These are phyloP conservation scores for Dromiciops gliroides DNA, from an alignment of 2,113 vertebrate species.

Conservation along the genomic window DNA sequence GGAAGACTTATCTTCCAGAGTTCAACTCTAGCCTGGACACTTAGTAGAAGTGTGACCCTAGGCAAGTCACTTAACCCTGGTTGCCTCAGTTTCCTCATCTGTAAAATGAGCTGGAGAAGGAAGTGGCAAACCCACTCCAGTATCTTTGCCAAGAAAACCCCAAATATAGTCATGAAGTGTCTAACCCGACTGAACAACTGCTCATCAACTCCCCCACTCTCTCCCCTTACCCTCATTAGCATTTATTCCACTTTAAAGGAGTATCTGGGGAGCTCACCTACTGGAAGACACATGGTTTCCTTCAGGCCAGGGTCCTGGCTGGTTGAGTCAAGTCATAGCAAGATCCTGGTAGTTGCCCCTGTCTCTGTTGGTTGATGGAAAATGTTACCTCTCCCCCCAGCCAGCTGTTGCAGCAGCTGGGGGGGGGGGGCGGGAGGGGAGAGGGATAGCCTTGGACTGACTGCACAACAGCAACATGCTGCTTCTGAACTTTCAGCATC, in stretches of 20 bases:
- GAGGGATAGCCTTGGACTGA: neutral
- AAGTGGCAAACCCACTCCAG: neutral
- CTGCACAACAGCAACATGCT: neutral
- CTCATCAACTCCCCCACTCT: neutral
- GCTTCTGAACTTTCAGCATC: neutral
- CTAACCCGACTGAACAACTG: neutral
- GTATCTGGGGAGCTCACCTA: neutral
- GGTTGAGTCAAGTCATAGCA: neutral
- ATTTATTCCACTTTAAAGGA: neutral
- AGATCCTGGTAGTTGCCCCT: neutral
- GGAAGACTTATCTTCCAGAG: too few relatives aligned
- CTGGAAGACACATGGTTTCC: neutral
- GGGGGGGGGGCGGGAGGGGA: neutral
- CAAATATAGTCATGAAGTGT: neutral
- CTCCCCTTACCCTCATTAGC: neutral
- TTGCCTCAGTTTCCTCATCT: neutral
- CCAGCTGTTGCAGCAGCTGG: neutral
- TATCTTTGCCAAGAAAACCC: neutral
- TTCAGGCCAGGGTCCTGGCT: neutral
- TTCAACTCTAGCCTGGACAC: neutral
- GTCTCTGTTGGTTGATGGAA: neutral
- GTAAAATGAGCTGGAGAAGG: neutral
- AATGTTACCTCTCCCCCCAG: neutral
- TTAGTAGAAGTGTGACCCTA: neutral
- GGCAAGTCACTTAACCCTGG: neutral